Evolutionary conservation across 2,888 invertebrate genomes (phyloP), one percentile per base, ranked within the genome.

Genomic region (Scrobipalpa costella): DNA sequence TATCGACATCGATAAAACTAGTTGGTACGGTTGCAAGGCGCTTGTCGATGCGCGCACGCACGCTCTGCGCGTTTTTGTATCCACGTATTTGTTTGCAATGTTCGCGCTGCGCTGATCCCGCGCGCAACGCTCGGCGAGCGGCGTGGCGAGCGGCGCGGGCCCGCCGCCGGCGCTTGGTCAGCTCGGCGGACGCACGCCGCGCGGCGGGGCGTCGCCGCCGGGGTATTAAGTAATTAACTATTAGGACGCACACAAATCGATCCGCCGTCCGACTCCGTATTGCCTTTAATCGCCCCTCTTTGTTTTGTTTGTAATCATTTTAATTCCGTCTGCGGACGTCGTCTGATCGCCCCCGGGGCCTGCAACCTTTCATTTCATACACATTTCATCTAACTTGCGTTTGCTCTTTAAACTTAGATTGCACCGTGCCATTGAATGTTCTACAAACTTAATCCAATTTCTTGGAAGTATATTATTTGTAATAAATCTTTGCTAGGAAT

Each of bases 191-290:
- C 69, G 63, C 64, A 69, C 64, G 69, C 57, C 69, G 63, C 62
- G 65, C 69, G 44, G 64, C 62, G 62, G 62, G 64, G 62, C 40
- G 64, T 58, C 61, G 21, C 60, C 60, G 60, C 27, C 40, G 27
- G 62, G 75, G 76, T 74, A 76, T 76, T 71, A 64, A 64, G 64
- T 77, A 74, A 77, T 78, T 76, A 73, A 74, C 36, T 50, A 64
- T 64, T 62, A 62, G 64, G 64, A 64, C 61, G 64, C 63, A 63
- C 58, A 63, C 58, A 59, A 63, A 63, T 63, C 57, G 63, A 63
- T 59, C 63, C 15, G 47, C 47, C 36, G 52, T 40, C 63, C 34
- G 34, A 34, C 38, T 38, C 44, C 3, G 40, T 57, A 59, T 44
- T 59, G 58, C 58, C 58, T 44, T 59, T 59, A 59, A 59, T 59